Base-by-base conservation (phyloP, 2,888 invertebrate genomes). In the Xanthia togata region DNA sequence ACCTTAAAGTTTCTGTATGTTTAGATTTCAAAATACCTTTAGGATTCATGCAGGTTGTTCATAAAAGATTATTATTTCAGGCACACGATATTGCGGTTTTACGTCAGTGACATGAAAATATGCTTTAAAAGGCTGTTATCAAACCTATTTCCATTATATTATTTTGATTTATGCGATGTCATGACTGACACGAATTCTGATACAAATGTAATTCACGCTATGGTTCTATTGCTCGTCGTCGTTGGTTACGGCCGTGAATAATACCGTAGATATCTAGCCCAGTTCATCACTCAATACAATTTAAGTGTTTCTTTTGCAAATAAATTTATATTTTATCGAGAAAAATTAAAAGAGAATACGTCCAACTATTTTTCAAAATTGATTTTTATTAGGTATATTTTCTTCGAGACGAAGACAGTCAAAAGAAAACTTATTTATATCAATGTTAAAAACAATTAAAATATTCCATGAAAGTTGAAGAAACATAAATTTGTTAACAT, bases 191-290 rank as follows among this genome's bases (percentile, higher is more conserved):
- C 31, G 1, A 70, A 74, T 83, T 83, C 20, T 72, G 62, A 35
- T 63, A 63, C 31, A 63, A 71, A 71, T 71, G 35, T 68, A 69
- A 76, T 73, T 83, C 63, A 73, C 41, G 73, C 65, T 55, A 67
- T 67, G 14, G 64, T 38, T 73, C 57, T 70, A n/a, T 72, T 38
- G 63, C 41, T 63, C 50, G 47, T 67, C 62, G 73, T 64, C 9
- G 57, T 59, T 69, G 73, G 67, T 76, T 69, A 82, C 69, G 62
- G 35, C 78, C 83, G 38, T 82, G 71, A 78, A 82, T 71, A 78
- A 38, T 55, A 76, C 44, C 63, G 64, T 62, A 55, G 35, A 67
- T 60, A 67, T 63, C 67, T 62, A 74, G 0, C 81, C 60, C 9
- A 76, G 82, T 81, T 76, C 35, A 63, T 71, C 59, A 55, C 4